Base-by-base conservation (phyloP, 2,888 invertebrate genomes). In the Neria commutata region DNA sequence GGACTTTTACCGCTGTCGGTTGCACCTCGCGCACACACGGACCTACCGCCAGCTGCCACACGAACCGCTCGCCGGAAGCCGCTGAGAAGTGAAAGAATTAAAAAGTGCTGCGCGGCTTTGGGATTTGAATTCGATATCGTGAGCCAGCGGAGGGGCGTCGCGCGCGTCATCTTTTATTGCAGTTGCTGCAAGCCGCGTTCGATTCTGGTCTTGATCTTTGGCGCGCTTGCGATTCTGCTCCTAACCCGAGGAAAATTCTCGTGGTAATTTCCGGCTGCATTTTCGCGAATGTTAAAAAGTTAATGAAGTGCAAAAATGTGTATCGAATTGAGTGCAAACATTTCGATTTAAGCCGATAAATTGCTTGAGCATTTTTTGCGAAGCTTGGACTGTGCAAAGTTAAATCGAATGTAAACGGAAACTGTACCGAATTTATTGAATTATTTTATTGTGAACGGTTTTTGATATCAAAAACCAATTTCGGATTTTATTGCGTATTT, bases 271-370 rank as follows among this genome's bases (percentile, higher is more conserved):
- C 65, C 14, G 23, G 47, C 54, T 52, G 14, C 47, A 23, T 47
- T 48, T 60, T 57, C 37, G 47, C 63, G 67, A 71, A 68, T 72
- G 68, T 60, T 69, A 58, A 66, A 63, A 64, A 72, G 69, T 72
- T 73, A 73, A 73, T 73, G 67, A 70, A 73, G 73, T 73, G 73
- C 66, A 72, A 72, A 72, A 69, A 71, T 72, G 67, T 67, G 64
- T 70, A 62, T 62, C 59, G 24, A 29, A 52, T 42, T 42, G 37
- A 3, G n/a, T 14, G 29, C 29, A 29, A n/a, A n/a, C n/a, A n/a
- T 40, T 25, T 51, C 24, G 14, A 46, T 46, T 21, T n/a, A 16
- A 14, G 33, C 37, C 19, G 49, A 26, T 34, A 11, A 21, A 46
- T 46, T 46, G 51, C 47, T 47, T 25, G 14, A 29, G 33, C 33